These are phyloP conservation scores for Phylloscopus collybita DNA, from an alignment of 2,797 vertebrate species.

Conservation along the genomic window DNA sequence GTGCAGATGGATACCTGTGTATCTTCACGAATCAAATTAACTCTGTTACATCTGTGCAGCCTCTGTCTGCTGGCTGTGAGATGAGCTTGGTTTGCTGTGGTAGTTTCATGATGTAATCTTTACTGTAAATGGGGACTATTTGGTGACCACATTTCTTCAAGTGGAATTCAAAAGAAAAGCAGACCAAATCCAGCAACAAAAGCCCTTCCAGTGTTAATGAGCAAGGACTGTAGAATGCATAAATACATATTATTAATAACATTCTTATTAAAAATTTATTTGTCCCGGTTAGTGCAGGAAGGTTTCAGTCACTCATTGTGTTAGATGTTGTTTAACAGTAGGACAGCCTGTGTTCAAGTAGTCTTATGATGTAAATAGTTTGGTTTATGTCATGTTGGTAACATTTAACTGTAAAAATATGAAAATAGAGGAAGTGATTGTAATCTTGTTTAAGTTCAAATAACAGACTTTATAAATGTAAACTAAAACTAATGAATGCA, in stretches of 20 bases:
- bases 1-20: neutral
- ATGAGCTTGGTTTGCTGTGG: neutral
- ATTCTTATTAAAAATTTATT: neutral
- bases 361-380: neutral
- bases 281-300: neutral
- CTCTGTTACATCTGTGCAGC: neutral
- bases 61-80: fast-evolving
- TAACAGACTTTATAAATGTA: neutral
- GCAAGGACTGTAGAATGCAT: fast-evolving
- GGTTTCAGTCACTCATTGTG: neutral
- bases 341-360: neutral
- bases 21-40: neutral
- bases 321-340: neutral
- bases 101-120: neutral
- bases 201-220: neutral
- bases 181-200: neutral
- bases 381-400: neutral
- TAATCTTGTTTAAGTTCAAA: neutral
- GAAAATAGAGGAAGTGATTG: neutral
- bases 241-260: neutral
- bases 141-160: neutral
- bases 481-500: neutral
- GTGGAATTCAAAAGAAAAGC: neutral
- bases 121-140: neutral
- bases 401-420: neutral